Evolutionary conservation across 2,113 vertebrate species (phyloP), one percentile per base, ranked within the genome.

Genomic region (Trichomycterus rosablanca): DNA sequence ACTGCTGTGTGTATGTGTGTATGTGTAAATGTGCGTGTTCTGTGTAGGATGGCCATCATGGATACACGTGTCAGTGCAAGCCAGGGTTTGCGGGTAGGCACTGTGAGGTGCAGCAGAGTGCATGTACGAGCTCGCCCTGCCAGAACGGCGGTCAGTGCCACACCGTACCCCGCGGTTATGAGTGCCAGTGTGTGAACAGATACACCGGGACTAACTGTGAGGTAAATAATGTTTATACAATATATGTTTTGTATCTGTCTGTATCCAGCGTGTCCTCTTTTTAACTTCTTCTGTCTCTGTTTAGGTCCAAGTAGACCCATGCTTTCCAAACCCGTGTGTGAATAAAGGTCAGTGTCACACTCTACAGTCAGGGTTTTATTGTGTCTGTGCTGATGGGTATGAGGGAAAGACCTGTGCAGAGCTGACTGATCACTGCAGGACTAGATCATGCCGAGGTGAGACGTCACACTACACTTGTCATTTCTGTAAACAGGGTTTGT

Each of bases 401-500:
- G 92, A 91, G 10, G 95, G 95, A 49, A 93, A 91, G 67, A 95
- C 94, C 66, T 98, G 95, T 39, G 92, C 92, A 0, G 83, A 90
- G 69, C 89, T 91, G n/a, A 89, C 93, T 71, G 92, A 93, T 74
- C 91, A 91, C 59, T 97, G 95, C 85, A 93, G 90, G 26, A 90
- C 89, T 18, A 91, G 89, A 73, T 84, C 80, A 7, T 97, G 95
- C 74, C 81, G 85, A 91, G 93, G 95, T 98, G 80, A 15, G 15
- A 1, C 4, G 23, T 1, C 3, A 8, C 40, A 4, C 12, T 30
- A n/a, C 15, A 2, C 23, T 3, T 37, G 34, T 32, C 30, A 32
- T 32, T 4, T 32, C 30, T 50, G n/a, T n/a, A n/a, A n/a, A n/a
- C n/a, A n/a, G n/a, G n/a, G n/a, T n/a, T n/a, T n/a, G n/a, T n/a